Evolutionary conservation across 2,113 vertebrate genomes (phyloP).

Genomic region (Neomonachus schauinslandi): DNA sequence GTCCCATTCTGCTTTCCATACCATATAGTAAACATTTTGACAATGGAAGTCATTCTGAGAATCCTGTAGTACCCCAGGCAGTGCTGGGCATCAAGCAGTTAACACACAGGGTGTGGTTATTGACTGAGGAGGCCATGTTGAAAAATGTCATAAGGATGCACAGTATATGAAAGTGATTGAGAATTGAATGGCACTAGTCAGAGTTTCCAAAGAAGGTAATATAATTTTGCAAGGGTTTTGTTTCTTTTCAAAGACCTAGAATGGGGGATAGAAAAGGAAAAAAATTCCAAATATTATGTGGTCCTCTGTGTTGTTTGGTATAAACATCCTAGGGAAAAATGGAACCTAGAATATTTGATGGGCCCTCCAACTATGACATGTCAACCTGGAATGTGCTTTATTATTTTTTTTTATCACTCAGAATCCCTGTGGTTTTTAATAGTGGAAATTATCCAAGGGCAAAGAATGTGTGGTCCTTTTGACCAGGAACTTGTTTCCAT

Average conservation of each 20-base stretch:
- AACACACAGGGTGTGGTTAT: not conserved
- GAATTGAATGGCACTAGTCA: not conserved
- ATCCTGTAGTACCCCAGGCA: not conserved
- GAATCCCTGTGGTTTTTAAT: constrained; percentile 59
- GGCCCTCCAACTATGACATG: not conserved
- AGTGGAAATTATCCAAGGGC: constrained; percentile 67
- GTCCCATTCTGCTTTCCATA: constrained; percentile 9
- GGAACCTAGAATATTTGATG: constrained; percentile 25
- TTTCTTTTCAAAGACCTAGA: constrained; percentile 31
- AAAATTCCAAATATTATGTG: constrained; percentile 10
- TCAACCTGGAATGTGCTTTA: constrained; percentile 31
- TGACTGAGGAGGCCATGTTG: not conserved
- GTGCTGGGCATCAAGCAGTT: not conserved
- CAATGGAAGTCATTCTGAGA: not conserved
- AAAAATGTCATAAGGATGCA: not conserved
- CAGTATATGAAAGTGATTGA: not conserved
- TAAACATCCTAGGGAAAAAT: constrained; percentile 31
- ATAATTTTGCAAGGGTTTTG: constrained; percentile 34
- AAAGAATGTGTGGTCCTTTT: constrained; percentile 72
- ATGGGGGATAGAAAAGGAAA: not conserved
- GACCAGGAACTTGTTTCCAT: constrained; percentile 49
- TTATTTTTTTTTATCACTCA: constrained; percentile 70
- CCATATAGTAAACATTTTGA: not conserved
- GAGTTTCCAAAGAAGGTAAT: not conserved
- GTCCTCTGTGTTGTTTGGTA: constrained; percentile 45